Evolutionary conservation across 2,888 invertebrate genomes (phyloP), one percentile per base, ranked within the genome.

Genomic region (Rhagophthalmus giganteus): DNA sequence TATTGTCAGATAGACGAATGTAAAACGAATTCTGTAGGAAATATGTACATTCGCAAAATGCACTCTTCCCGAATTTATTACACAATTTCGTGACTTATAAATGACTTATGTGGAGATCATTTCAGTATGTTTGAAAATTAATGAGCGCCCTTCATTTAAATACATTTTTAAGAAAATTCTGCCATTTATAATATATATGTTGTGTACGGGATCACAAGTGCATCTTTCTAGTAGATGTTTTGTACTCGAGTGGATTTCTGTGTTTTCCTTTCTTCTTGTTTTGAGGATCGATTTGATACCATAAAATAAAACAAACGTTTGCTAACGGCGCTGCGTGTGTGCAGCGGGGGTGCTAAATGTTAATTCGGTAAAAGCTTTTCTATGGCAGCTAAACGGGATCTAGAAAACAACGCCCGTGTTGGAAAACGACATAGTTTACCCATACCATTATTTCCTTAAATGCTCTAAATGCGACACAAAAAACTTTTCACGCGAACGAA

Each of bases 281-380:
- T 47, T 38, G 31, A 49, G 48, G 56, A 60, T 50, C 48, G 56
- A 58, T 56, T 57, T 60, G 54, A 60, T 60, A 57, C 53, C 57
- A 54, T 57, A 55, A 54, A 57, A 55, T 55, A 58, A 45, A 55
- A 48, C 47, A 54, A 49, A 51, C 55, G 53, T 46, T 52, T 47
- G 48, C 53, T 48, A 54, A 53, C 53, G 53, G 55, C 52, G 46
- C 44, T 46, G 52, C 49, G 50, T 48, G 55, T 45, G 46, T 52
- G 52, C 47, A 52, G 37, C 42, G 44, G 54, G 34, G 56, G 57
- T 47, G 63, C 49, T 61, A 67, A 69, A 69, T 70, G 71, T 71
- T 72, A 71, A 72, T 72, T 72, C 72, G 67, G 71, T 72, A 72
- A 72, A 72, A 72, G 72, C 71, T 72, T 72, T 71, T 68, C 68